A percentile compares a stretch with the other conserved stretches of the same genome.
phyloP scores from a whole-genome alignment of 2,113 vertebrate species.

The Lutjanus erythropterus region DNA sequence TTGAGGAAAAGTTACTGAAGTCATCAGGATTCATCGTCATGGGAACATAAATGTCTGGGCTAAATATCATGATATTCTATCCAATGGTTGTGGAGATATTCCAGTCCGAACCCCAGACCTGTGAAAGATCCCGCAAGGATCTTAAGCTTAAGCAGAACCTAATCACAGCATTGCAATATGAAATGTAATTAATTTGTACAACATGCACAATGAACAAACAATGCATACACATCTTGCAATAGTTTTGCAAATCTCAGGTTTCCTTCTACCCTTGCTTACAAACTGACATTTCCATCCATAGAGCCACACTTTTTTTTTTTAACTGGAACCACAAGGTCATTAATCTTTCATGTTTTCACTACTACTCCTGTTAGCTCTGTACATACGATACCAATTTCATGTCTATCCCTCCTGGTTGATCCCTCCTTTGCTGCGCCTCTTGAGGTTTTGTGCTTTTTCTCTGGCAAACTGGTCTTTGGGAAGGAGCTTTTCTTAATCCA shows the following conservation, averaged over 20 bases:
- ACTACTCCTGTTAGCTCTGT: neutral
- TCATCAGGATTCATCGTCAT: neutral
- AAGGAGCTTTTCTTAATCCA: rapidly evolving
- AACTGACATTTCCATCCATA: neutral
- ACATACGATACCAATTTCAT: neutral
- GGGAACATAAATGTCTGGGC: neutral
- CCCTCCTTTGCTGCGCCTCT: neutral
- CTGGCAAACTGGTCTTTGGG: neutral
- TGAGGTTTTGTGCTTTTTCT: neutral
- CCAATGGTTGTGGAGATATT: neutral
- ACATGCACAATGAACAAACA: no score
- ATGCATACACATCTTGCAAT: no score
- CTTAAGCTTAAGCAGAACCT: no score
- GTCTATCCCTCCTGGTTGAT: neutral
- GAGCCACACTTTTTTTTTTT: neutral
- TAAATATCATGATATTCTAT: neutral
- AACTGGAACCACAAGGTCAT: neutral
- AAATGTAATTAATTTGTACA: no score
- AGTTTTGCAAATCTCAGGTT: no score
- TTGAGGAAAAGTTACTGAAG: neutral
- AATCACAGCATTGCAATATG: no score
- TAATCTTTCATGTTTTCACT: neutral
- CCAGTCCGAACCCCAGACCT: no score
- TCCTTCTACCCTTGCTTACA: no score
- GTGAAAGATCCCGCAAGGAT: no score